phyloP scores from a whole-genome alignment of 2,797 vertebrate genomes.

The Ibycter americanus region DNA sequence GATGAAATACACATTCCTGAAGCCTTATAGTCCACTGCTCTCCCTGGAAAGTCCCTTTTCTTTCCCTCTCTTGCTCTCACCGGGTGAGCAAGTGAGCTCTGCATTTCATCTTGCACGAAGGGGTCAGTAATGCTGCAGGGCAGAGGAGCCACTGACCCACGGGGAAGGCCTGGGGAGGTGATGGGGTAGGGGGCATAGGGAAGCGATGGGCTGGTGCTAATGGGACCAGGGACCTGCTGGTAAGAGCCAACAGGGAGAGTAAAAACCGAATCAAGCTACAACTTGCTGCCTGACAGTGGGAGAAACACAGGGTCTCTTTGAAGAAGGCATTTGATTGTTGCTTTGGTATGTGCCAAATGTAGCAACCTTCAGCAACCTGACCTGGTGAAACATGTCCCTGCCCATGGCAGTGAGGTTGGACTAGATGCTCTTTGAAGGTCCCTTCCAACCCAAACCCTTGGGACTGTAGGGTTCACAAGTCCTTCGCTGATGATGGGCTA shows the following conservation, averaged over 20 bases:
- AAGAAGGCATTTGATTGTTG: background rate
- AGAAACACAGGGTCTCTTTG: background rate
- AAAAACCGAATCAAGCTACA: background rate
- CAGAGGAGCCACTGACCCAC: background rate
- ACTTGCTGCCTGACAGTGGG: background rate
- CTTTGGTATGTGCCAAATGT: background rate
- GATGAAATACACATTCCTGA: background rate
- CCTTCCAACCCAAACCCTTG: background rate
- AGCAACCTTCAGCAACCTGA: background rate
- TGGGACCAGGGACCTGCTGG: background rate
- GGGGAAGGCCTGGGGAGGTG: background rate
- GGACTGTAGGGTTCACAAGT: background rate
- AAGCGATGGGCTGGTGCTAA: background rate
- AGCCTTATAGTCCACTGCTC: background rate
- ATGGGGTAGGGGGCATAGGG: background rate
- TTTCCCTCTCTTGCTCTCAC: background rate
- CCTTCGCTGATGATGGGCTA: background rate
- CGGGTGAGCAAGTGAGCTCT: background rate
- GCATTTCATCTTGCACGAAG: background rate
- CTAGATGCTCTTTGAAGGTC: background rate
- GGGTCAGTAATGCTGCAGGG: background rate
- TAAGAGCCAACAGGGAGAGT: background rate
- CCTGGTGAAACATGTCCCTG: background rate
- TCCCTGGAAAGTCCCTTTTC: background rate
- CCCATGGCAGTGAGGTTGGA: background rate